Base-by-base conservation (phyloP, 2,888 invertebrate species). In the Schrankia costaestrigalis region DNA sequence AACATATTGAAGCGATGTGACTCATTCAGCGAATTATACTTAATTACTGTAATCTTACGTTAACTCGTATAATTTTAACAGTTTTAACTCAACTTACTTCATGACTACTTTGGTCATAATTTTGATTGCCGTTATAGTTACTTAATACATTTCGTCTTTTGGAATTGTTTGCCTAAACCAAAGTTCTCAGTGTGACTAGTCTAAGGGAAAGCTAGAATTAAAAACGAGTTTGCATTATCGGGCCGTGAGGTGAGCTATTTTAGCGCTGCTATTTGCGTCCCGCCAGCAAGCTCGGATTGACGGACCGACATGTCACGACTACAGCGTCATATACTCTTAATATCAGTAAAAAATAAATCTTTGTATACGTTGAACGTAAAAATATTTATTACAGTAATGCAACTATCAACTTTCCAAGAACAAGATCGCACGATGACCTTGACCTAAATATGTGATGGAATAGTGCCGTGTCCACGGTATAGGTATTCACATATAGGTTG, bases 281-380 rank as follows among this genome's bases (percentile, higher is more conserved):
- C 68, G 78, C 77, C 71, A 77, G 85, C 83, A 78, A 78, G 84
- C 86, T 80, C 77, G 76, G 85, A 86, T 87, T 87, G 87, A 87
- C 85, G 85, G 82, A 78, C 81, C 78, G 78, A 75, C 76, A 72
- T 85, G 83, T 85, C 86, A 85, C 72, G 71, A 66, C 68, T 66
- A 63, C 69, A 63, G 68, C 80, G 78, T 78, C 78, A 71, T 53
- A 50, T 8, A 25, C 4, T 13, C 25, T 7, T 5, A 5, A 17
- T 5, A 17, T 3, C 3, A 3, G 3, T 5, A 17, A 3, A 17
- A 5, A 17, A 17, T 5, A 7, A 17, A 17, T 5, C 4, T 5
- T 5, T 17, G 17, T 52, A 49, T 63, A 65, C 64, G 67, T n/a
- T n/a, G n/a, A n/a, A n/a, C n/a, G n/a, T n/a, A n/a, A n/a, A n/a